These are phyloP conservation scores for Penelope pileata DNA, from an alignment of 2,113 vertebrate species.

Conservation along the genomic window DNA sequence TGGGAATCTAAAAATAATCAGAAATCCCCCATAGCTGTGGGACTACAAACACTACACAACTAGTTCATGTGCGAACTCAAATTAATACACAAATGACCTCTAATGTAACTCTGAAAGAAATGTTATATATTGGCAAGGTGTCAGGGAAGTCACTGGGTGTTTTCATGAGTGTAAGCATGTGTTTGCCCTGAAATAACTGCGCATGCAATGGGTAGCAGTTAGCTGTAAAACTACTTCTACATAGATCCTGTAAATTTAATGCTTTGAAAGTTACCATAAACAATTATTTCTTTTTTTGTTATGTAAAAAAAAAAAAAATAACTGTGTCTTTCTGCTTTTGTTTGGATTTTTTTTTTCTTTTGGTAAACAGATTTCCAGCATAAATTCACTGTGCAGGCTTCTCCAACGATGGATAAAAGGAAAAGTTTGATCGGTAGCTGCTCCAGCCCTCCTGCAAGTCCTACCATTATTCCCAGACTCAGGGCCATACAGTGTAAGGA, in stretches of 20 bases:
- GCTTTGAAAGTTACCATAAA: neutral
- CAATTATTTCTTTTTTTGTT: neutral
- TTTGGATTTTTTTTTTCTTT: neutral
- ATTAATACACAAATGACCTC: neutral
- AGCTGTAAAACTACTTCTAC: neutral
- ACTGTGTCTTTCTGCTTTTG: neutral
- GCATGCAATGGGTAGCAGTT: accelerated
- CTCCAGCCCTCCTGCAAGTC: conserved; percentile 93
- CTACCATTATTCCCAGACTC: conserved; percentile 91
- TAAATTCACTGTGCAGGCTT: conserved; percentile 98
- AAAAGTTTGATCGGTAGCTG: conserved; percentile 89
- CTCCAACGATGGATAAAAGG: conserved; percentile 92
- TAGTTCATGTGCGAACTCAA: neutral
- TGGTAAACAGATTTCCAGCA: conserved; percentile 92
- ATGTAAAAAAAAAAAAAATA: neutral
- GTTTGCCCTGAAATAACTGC: neutral
- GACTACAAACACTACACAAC: neutral
- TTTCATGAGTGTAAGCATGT: neutral
- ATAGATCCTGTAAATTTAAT: accelerated
- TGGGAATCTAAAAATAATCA: neutral
- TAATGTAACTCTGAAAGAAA: neutral
- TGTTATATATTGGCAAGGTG: neutral
- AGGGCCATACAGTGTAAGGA: conserved; percentile 94
- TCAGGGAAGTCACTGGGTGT: neutral
- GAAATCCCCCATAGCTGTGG: neutral